phyloP scores from a whole-genome alignment of 2,888 invertebrate species.

The Neoscelio sp. region DNA sequence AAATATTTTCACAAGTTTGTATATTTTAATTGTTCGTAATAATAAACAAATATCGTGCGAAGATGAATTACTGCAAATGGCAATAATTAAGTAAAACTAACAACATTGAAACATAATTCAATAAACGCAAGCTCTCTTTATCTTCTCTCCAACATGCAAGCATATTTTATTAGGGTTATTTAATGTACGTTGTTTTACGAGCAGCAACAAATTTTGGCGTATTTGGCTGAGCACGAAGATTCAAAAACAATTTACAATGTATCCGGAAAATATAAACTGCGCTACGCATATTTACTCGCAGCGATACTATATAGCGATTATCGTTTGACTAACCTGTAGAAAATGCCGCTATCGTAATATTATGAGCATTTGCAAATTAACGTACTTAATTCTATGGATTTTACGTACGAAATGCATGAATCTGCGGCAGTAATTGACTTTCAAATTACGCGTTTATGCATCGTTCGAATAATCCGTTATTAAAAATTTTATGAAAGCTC shows the following conservation, averaged over 20 bases:
- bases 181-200: constrained; percentile 19
- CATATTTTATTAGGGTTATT: constrained; percentile 16
- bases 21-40: constrained; percentile 1
- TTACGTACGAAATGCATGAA: constrained; percentile 24
- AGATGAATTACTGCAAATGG: too few species aligned
- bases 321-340: constrained; percentile 21
- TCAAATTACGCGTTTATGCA: constrained; percentile 22
- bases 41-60: constrained; percentile 4
- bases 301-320: constrained; percentile 20
- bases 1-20: too few species aligned
- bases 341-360: constrained; percentile 19
- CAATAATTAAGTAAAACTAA: too few species aligned
- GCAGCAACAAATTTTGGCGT: constrained; percentile 27
- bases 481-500: too few species aligned
- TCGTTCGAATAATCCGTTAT: too few species aligned
- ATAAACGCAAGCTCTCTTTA: neutral
- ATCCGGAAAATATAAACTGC: constrained; percentile 37
- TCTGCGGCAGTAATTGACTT: constrained; percentile 21
- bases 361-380: constrained; percentile 33
- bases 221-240: constrained; percentile 17
- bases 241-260: constrained; percentile 43
- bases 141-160: neutral
- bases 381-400: constrained; percentile 29
- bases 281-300: constrained; percentile 6
- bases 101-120: constrained; percentile 1